Evolutionary conservation across 2,888 invertebrate species (phyloP).

Genomic region (Isotomurus palustris): DNA sequence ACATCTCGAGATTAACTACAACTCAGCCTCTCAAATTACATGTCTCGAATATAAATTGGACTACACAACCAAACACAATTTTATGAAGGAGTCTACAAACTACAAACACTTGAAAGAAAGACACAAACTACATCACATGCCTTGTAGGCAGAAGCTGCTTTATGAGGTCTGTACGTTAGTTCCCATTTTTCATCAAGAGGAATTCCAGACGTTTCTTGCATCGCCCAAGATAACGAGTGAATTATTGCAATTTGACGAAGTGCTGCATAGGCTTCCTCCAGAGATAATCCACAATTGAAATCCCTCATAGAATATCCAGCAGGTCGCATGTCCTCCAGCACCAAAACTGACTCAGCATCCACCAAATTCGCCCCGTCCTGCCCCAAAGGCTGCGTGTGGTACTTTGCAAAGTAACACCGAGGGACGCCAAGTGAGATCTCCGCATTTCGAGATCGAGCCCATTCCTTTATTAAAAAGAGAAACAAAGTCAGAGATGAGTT

Average conservation of each 20-base stretch:
- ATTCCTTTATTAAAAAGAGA: conserved; percentile 39
- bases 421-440: conserved; percentile 40
- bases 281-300: conserved; percentile 32
- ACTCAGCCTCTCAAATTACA: not conserved
- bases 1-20: not conserved
- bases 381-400: conserved; percentile 26
- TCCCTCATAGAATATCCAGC: conserved; percentile 22
- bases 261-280: conserved; percentile 37
- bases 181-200: conserved; percentile 44
- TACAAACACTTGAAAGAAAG: not conserved
- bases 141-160: conserved; percentile 45
- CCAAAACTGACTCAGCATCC: conserved; percentile 38
- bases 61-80: not conserved
- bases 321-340: conserved; percentile 27
- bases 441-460: conserved; percentile 32
- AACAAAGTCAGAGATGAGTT: conserved; percentile 2
- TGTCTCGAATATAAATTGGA: not conserved
- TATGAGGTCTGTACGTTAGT: conserved; percentile 43
- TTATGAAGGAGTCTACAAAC: not conserved
- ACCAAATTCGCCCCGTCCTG: conserved; percentile 32
- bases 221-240: conserved; percentile 39
- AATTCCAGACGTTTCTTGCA: conserved; percentile 35
- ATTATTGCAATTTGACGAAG: conserved; percentile 36
- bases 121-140: conserved; percentile 12
- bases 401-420: conserved; percentile 45